A percentile compares a stretch with the other conserved stretches of the same genome.
phyloP scores from a whole-genome alignment of 2,113 vertebrate genomes.

The Ariopsis seemanni region DNA sequence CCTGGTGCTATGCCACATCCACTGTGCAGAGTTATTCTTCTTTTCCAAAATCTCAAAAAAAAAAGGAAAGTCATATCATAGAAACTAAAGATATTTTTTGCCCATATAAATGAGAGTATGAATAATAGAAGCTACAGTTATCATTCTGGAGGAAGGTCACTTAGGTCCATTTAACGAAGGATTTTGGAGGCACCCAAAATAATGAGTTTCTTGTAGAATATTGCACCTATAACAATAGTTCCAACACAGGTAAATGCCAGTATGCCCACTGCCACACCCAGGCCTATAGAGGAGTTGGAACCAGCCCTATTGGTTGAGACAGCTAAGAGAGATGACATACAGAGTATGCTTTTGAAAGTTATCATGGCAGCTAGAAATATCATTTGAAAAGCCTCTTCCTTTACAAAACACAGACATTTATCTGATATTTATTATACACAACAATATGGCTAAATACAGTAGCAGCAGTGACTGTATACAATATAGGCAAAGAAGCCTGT shows the following conservation, averaged over 20 bases:
- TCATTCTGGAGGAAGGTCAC: not conserved
- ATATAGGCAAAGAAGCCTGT: not conserved
- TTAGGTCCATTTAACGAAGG: not conserved
- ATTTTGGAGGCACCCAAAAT: conserved; percentile 15
- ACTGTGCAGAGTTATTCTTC: not conserved
- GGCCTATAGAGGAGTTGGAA: conserved; percentile 51
- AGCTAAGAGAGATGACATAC: conserved; percentile 9
- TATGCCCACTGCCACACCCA: conserved; percentile 68
- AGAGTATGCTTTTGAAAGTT: not conserved
- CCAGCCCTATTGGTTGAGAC: not conserved
- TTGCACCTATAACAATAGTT: conserved; percentile 55
- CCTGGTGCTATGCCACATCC: not conserved
- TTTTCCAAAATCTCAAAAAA: not conserved
- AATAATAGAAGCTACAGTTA: conserved; percentile 12
- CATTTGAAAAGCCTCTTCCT: not conserved
- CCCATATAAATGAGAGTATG: not conserved
- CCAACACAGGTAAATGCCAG: conserved; percentile 62
- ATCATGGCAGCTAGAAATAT: not conserved
- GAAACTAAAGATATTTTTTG: conserved; percentile 1
- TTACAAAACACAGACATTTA: not conserved
- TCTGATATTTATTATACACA: not conserved
- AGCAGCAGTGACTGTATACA: not conserved
- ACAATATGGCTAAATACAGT: not conserved
- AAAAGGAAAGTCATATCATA: not conserved
- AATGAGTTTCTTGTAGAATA: conserved; percentile 65